These are phyloP conservation scores for Acronicta psi DNA, from an alignment of 2,888 invertebrate species.

Conservation along the genomic window DNA sequence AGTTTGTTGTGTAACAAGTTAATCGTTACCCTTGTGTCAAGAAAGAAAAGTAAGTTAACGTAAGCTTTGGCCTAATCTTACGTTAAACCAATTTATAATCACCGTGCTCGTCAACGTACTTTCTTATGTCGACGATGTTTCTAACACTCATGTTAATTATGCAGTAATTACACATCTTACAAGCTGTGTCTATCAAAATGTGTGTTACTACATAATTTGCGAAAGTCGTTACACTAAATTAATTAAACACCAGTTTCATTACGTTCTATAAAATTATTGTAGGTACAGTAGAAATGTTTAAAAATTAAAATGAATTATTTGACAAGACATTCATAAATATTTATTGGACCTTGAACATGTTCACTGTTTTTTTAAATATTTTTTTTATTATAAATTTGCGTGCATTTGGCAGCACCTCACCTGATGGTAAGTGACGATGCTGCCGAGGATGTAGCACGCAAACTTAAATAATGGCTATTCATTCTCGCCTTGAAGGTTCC, in stretches of 20 bases:
- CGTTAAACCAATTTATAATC: conserved; percentile 49
- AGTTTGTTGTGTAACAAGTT: neutral
- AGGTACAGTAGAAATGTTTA: too few relatives aligned
- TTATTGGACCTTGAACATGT: too few relatives aligned
- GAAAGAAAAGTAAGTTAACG: conserved; percentile 7
- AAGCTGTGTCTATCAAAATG: conserved; percentile 35
- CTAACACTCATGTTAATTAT: conserved; percentile 56
- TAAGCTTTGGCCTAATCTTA: conserved; percentile 16
- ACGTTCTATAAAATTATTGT: too few relatives aligned
- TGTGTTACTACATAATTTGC: conserved; percentile 10
- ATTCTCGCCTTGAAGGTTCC: too few relatives aligned
- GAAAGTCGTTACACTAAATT: conserved; percentile 14
- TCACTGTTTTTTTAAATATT: too few relatives aligned
- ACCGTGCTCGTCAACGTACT: conserved; percentile 37
- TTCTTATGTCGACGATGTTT: conserved; percentile 23
- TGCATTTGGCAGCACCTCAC: too few relatives aligned
- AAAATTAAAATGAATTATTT: too few relatives aligned
- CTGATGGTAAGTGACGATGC: too few relatives aligned
- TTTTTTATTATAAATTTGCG: too few relatives aligned
- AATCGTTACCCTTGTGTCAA: neutral
- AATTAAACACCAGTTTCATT: conserved; percentile 2
- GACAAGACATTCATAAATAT: too few relatives aligned
- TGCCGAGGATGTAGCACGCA: too few relatives aligned
- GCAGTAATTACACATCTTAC: conserved; percentile 40
- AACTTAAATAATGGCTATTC: too few relatives aligned